phyloP scores from a whole-genome alignment of 2,888 invertebrate genomes.

The Dynastes tityus region DNA sequence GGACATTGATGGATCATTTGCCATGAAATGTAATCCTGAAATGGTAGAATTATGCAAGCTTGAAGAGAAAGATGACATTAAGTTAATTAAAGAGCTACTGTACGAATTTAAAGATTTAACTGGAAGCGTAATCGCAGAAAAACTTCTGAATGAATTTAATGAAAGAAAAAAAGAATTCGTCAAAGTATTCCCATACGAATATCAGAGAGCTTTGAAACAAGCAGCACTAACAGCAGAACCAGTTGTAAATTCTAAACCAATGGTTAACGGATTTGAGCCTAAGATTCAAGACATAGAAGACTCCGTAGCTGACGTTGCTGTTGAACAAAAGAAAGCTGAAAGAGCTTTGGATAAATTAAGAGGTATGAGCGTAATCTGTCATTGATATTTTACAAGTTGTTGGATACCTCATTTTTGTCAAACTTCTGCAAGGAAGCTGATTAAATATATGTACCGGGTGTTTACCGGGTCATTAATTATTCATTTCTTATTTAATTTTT shows the following conservation, averaged over 20 bases:
- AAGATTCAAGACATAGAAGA: conserved; percentile 88
- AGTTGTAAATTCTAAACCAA: conserved; percentile 51
- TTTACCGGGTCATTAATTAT: too few species aligned
- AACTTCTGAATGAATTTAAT: conserved; percentile 86
- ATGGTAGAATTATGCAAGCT: conserved; percentile 93
- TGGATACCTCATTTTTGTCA: too few species aligned
- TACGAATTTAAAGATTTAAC: conserved; percentile 91
- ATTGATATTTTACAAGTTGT: too few species aligned
- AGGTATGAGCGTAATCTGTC: conserved; percentile 60
- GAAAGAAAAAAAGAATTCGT: conserved; percentile 85
- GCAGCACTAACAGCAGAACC: conserved; percentile 71
- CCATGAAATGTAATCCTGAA: conserved; percentile 92
- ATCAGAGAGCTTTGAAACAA: conserved; percentile 89
- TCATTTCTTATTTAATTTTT: too few species aligned
- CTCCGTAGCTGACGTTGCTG: conserved; percentile 82
- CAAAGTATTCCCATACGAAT: conserved; percentile 97
- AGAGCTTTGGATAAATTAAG: conserved; percentile 87
- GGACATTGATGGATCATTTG: conserved; percentile 89
- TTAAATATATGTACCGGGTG: too few species aligned
- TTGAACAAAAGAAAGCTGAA: conserved; percentile 87
- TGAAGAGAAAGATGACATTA: conserved; percentile 84
- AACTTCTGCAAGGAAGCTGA: too few species aligned
- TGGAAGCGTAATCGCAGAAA: conserved; percentile 83
- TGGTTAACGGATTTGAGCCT: conserved; percentile 65
- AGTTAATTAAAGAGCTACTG: conserved; percentile 83